Evolutionary conservation across 2,113 vertebrate species (phyloP), one percentile per base, ranked within the genome.

Genomic region (Notarius lentiginosus): DNA sequence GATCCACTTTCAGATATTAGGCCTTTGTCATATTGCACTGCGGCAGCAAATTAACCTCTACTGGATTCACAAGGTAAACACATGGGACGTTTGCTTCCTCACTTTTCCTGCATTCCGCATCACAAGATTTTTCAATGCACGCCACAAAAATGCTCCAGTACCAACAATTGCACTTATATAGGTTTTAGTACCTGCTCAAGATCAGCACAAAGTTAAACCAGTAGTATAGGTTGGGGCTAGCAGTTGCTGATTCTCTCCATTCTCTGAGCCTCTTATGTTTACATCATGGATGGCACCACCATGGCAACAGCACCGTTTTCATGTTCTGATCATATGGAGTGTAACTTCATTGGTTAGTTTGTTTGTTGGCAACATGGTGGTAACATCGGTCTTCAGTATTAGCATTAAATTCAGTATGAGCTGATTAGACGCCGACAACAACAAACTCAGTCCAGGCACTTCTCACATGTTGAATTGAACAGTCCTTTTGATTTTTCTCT

Each of bases 31-130:
- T 89, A 95, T 99, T 10, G 95, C 96, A 0, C 94, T 99, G 93
- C 98, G 98, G 51, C 98, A 99, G 90, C 98, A 99, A 92, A 94
- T 99, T 92, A 98, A 98, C 89, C 94, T 99, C n/a, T 96, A 97
- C 94, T 99, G 98, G 98, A 94, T 98, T 87, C 98, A 99, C 95
- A 99, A 99, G 98, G 98, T 99, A 92, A 91, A 72, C 49, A 75
- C 72, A 51, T 0, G 22, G 3, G 72, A 49, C 47, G 17, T 70
- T 70, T 47, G 34, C 70, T 1, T 24, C 30, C 30, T 70, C 5
- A 12, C 9, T 22, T 20, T 73, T 22, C 15, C 30, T 49, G 41
- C 10, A 11, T 10, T 73, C 41, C 41, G 5, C 41, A 49, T n/a
- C 14, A 20, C 30, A 10, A 22, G 30, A 9, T 41, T 41, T 72